phyloP scores from a whole-genome alignment of 2,888 invertebrate genomes.

The Apodemia duryi region DNA sequence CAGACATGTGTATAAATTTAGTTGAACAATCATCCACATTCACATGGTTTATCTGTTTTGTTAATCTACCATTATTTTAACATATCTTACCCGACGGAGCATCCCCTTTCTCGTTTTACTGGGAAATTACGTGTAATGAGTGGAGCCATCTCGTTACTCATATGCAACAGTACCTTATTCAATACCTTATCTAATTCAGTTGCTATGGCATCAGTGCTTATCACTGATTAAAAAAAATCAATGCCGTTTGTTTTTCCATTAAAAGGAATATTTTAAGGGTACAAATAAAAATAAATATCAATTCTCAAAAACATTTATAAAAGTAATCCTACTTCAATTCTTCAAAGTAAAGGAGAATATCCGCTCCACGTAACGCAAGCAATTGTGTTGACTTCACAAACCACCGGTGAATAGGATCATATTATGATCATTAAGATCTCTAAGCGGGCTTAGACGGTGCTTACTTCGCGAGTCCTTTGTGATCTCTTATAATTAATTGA shows the following conservation, averaged over 20 bases:
- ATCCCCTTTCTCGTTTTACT: too few relatives aligned
- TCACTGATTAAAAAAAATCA: too few relatives aligned
- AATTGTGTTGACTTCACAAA: conserved; percentile 46
- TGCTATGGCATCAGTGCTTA: too few relatives aligned
- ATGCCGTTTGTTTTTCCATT: background rate
- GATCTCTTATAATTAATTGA: conserved; percentile 62
- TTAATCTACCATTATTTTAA: too few relatives aligned
- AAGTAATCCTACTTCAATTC: conserved; percentile 18
- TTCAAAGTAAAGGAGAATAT: conserved; percentile 5
- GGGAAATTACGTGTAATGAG: too few relatives aligned
- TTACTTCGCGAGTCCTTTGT: conserved; percentile 56
- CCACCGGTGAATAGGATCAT: conserved; percentile 48
- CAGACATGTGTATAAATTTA: too few relatives aligned
- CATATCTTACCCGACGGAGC: too few relatives aligned
- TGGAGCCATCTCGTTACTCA: too few relatives aligned
- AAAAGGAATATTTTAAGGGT: background rate
- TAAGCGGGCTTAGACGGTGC: conserved; percentile 47
- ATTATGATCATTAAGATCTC: conserved; percentile 60
- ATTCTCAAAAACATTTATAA: conserved; percentile 15
- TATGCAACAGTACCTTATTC: too few relatives aligned
- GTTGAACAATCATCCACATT: too few relatives aligned
- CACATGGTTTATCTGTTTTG: too few relatives aligned
- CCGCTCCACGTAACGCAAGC: conserved; percentile 29
- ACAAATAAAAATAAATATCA: background rate
- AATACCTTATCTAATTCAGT: too few relatives aligned